Percentiles rank a stretch among this genome's conserved stretches.
These are phyloP conservation scores for Sciurus vulgaris DNA, from an alignment of 2,797 vertebrate species.

Conservation along the genomic window DNA sequence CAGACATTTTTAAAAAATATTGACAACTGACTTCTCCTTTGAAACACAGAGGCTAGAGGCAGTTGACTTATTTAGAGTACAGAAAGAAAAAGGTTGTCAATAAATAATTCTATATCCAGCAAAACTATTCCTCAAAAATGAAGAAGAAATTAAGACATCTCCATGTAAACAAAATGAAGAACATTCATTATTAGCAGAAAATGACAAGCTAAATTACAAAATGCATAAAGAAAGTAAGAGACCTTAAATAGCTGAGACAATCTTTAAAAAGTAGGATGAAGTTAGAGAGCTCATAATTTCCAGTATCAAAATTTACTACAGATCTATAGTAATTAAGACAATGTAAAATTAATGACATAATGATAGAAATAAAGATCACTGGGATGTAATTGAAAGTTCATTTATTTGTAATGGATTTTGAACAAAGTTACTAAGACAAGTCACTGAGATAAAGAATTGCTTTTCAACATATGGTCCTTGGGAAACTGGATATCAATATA, in stretches of 20 bases:
- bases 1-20: not conserved
- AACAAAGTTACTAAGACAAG: constrained; percentile 3
- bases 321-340: not conserved
- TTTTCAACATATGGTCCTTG: not conserved
- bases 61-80: not conserved
- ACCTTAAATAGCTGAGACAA: not conserved
- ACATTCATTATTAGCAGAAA: not conserved
- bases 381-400: not conserved
- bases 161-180: not conserved
- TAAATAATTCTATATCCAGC: not conserved
- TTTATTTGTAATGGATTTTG: constrained; percentile 24
- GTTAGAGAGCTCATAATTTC: not conserved
- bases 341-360: not conserved
- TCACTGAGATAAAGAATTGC: not conserved
- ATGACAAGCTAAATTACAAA: not conserved
- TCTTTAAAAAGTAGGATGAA: not conserved
- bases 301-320: not conserved
- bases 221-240: not conserved
- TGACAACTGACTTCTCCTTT: not conserved
- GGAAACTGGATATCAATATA: not conserved
- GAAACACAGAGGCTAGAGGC: not conserved
- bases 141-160: not conserved
- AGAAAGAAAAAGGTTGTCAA: not conserved
- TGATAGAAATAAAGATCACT: not conserved
- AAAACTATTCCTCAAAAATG: not conserved